Base-by-base conservation (phyloP, 2,113 vertebrate species). In the Rhinoptilus africanus region DNA sequence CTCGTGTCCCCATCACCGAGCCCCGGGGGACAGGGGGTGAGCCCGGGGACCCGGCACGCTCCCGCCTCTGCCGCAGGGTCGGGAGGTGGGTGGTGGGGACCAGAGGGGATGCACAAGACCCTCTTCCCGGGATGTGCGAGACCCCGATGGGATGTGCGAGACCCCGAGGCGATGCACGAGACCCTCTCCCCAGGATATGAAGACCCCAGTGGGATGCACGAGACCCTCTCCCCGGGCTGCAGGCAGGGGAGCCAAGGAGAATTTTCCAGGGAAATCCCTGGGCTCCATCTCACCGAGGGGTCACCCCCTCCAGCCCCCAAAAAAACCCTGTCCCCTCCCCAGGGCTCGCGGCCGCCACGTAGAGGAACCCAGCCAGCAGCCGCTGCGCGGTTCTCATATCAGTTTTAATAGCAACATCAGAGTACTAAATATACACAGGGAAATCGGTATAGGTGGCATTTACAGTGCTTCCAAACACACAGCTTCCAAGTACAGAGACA, bases 351-450 rank as follows among this genome's bases (percentile, higher is more conserved):
- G 72, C 30, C 2, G 0, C 7, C 6, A 0, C 6, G 3, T 6
- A 0, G 80, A 97, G 72, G 85, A 94, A 96, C 50, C 28, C 68
- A 97, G 59, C 43, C 59, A 47, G 6, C 69, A 94, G 2, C 20
- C 9, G 67, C 94, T 47, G 91, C 43, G 89, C 57, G 28, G 53
- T 93, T 97, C 83, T 98, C 98, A 98, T 98, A 97, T 98, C 98
- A 93, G 98, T 98, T 99, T 99, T 99, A 99, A 99, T 99, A 99
- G 98, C 98, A 99, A 99, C 98, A 99, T 98, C 98, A 98, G 98
- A 99, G 98, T 99, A 99, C 98, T 99, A 98, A 99, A 98, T 98
- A 99, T 98, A 99, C 98, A 99, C 97, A 98, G 98, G 98, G 98
- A 98, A 96, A 88, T 98, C 97, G 97, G 97, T 98, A 98, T 94